Percentiles rank a stretch among this genome's conserved stretches.
Conservation (phyloP, 2,888 invertebrate species). For the Pristionchus mayeri region DNA sequence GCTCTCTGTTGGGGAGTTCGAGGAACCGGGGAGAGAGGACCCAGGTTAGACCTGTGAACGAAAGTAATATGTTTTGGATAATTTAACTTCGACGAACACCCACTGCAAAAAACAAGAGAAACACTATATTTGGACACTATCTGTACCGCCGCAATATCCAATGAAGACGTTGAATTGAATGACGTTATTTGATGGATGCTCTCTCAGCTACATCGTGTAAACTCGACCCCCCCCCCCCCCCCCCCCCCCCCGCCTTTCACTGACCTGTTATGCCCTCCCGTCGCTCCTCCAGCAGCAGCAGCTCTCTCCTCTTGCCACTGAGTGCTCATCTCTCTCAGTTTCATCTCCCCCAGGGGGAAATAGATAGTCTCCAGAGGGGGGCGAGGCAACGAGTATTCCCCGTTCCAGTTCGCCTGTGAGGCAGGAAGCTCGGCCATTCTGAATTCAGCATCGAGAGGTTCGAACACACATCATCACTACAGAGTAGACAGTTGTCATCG, state of each 20-base stretch:
- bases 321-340: constrained; percentile 40
- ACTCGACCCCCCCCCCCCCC: background rate
- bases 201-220: background rate
- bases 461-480: no score
- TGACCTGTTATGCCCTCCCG: background rate
- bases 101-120: constrained; percentile 8
- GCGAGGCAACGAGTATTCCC: background rate
- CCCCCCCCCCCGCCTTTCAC: background rate
- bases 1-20: background rate
- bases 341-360: constrained; percentile 42
- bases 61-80: background rate
- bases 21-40: background rate
- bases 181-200: background rate
- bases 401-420: background rate
- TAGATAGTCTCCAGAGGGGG: constrained; percentile 20
- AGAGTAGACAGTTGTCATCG: no score
- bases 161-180: background rate
- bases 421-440: constrained; percentile 27
- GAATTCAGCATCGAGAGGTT: no score
- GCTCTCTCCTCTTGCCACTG: constrained; percentile 4
- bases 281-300: background rate
- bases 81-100: background rate
- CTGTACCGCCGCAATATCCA: constrained; percentile 57
- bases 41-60: constrained; percentile 9
- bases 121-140: constrained; percentile 60